These are phyloP conservation scores for Cyrtodaria siliqua DNA, from an alignment of 2,888 invertebrate genomes.

Conservation along the genomic window DNA sequence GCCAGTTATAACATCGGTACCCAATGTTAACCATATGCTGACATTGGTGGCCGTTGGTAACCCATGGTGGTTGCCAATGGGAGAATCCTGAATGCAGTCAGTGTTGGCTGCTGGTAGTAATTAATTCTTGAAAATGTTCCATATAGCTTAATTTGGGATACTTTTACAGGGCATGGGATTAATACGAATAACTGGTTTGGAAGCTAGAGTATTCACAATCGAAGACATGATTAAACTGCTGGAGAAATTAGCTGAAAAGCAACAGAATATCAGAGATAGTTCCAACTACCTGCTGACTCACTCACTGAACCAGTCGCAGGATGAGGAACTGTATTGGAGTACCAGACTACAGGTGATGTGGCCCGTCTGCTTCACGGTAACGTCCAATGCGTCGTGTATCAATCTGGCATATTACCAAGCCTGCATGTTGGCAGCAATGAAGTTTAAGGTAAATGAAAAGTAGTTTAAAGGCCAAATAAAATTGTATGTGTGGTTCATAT, in stretches of 20 bases:
- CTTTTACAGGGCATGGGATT: conserved; percentile 62
- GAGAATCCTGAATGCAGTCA: too few relatives aligned
- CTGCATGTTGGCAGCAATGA: conserved; percentile 54
- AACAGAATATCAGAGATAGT: background rate
- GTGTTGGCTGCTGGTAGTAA: too few relatives aligned
- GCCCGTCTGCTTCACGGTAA: conserved; percentile 54
- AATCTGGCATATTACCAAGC: conserved; percentile 53
- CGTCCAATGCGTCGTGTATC: conserved; percentile 27
- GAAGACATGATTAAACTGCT: conserved; percentile 42
- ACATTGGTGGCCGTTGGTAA: too few relatives aligned
- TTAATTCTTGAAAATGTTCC: too few relatives aligned
- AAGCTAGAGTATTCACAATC: conserved; percentile 1
- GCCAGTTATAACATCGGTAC: too few relatives aligned
- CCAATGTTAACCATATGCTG: too few relatives aligned
- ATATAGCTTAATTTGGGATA: too few relatives aligned
- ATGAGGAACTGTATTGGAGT: conserved; percentile 37
- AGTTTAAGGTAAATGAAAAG: conserved; percentile 59
- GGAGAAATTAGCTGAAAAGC: conserved; percentile 34
- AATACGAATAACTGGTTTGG: conserved; percentile 16
- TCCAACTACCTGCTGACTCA: conserved; percentile 31
- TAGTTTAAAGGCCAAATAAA: too few relatives aligned
- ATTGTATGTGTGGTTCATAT: too few relatives aligned
- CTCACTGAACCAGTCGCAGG: background rate
- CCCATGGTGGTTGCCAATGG: too few relatives aligned
- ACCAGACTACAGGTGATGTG: conserved; percentile 43